These are phyloP conservation scores for Chouioia cunea DNA, from an alignment of 2,888 invertebrate species.

Conservation along the genomic window DNA sequence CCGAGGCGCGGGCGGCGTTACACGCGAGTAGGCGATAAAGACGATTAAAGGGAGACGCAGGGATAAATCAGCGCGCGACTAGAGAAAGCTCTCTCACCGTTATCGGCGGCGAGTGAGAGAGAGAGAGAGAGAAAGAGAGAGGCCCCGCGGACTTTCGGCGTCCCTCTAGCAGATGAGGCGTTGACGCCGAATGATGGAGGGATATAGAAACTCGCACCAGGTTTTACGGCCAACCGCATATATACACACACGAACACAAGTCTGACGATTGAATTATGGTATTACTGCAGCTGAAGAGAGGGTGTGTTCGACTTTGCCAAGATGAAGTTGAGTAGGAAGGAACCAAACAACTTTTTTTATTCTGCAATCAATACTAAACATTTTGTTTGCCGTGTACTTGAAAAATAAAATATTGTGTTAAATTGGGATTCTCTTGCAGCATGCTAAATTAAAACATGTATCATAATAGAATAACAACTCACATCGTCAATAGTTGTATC, in stretches of 20 bases:
- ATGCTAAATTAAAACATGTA: too few species aligned
- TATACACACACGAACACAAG: not conserved
- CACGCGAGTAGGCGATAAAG: constrained; percentile 32
- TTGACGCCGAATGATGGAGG: constrained; percentile 33
- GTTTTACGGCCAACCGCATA: not conserved
- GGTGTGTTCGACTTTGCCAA: not conserved
- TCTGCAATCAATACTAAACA: too few species aligned
- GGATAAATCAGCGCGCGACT: constrained; percentile 39
- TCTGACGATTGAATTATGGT: too few species aligned
- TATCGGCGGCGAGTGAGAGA: too few species aligned
- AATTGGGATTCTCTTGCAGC: too few species aligned
- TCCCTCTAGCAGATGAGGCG: constrained; percentile 50
- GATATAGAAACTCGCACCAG: constrained; percentile 3
- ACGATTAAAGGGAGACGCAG: constrained; percentile 36
- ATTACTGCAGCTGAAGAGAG: not conserved
- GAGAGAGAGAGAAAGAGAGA: too few species aligned
- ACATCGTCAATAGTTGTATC: too few species aligned
- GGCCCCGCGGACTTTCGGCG: constrained; percentile 51
- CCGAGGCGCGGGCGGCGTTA: constrained; percentile 9
- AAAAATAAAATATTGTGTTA: too few species aligned
- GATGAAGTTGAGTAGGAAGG: constrained; percentile 12
- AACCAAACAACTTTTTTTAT: not conserved
- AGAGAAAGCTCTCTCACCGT: constrained; percentile 46
- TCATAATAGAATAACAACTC: too few species aligned
- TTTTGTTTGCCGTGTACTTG: too few species aligned